A percentile compares a stretch with the other conserved stretches of the same genome.
phyloP scores from a whole-genome alignment of 2,797 vertebrate species.

The Acipenser ruthenus region DNA sequence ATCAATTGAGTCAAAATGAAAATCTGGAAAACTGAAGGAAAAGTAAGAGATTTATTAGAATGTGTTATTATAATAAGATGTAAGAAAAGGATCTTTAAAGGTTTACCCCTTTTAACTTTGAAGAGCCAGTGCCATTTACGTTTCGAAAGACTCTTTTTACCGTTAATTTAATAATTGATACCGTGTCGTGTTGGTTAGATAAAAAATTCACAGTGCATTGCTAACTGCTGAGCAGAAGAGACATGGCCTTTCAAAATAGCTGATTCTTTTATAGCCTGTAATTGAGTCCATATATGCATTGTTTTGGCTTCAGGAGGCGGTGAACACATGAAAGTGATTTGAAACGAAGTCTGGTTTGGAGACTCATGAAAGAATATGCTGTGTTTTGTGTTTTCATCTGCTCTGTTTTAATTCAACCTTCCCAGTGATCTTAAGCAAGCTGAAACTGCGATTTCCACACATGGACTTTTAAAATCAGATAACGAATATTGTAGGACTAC shows the following conservation, averaged over 20 bases:
- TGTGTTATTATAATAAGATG: too few relatives aligned
- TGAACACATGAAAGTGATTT: constrained; percentile 1
- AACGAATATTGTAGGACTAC: too few relatives aligned
- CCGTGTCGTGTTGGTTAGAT: not conserved
- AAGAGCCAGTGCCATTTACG: too few relatives aligned
- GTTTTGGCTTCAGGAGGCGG: not conserved
- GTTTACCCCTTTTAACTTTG: too few relatives aligned
- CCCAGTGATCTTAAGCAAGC: not conserved
- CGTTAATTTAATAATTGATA: not conserved
- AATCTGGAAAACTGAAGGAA: too few relatives aligned
- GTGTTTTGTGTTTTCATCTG: not conserved
- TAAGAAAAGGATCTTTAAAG: too few relatives aligned
- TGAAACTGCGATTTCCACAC: not conserved
- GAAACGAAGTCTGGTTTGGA: constrained; percentile 1
- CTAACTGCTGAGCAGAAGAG: not conserved
- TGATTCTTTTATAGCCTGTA: constrained; percentile 2
- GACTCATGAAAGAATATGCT: constrained; percentile 2
- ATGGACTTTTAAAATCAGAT: too few relatives aligned
- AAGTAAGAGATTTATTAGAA: too few relatives aligned
- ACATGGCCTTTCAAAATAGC: not conserved
- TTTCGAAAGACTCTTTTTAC: not conserved
- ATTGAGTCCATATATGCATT: constrained; percentile 2
- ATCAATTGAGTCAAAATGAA: too few relatives aligned
- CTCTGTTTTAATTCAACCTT: not conserved
- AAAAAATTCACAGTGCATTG: not conserved